Conservation (phyloP, 2,113 vertebrate species). For the Puntigrus tetrazona region DNA sequence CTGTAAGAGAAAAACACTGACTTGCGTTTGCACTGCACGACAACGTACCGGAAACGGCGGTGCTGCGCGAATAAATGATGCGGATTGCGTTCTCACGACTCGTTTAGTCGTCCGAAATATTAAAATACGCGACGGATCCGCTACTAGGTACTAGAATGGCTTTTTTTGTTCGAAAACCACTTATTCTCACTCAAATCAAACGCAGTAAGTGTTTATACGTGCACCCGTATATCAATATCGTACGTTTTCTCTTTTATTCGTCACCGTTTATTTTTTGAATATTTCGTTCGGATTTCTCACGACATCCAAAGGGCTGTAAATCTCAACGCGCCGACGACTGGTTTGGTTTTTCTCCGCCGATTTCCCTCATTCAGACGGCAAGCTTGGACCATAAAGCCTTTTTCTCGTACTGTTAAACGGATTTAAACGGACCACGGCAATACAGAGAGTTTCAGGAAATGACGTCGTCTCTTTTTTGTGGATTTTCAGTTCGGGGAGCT, state of each 20-base stretch:
- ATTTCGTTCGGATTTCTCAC: not conserved
- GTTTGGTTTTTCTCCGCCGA: not conserved
- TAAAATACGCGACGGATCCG: not conserved
- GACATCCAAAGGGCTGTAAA: conserved; percentile 20
- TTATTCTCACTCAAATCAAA: not conserved
- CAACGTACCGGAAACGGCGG: not conserved
- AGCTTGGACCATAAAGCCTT: not conserved
- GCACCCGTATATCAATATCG: conserved; percentile 8
- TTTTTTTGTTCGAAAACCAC: not conserved
- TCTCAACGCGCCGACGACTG: not conserved
- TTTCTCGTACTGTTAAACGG: not conserved
- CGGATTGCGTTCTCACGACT: too few species aligned
- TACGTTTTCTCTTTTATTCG: not conserved
- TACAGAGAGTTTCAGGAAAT: not conserved
- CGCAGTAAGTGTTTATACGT: not conserved
- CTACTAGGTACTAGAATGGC: not conserved
- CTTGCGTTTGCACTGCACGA: conserved; percentile 24
- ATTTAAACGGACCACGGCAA: conserved; percentile 16
- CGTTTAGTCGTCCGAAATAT: not conserved
- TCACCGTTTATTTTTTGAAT: not conserved
- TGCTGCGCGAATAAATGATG: not conserved
- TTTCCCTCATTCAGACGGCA: not conserved
- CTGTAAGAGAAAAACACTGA: conserved; percentile 35
- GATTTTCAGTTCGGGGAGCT: not conserved
- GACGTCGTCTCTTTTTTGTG: not conserved